Conservation (phyloP, 2,888 invertebrate species). For the Schizotus pectinicornis region DNA sequence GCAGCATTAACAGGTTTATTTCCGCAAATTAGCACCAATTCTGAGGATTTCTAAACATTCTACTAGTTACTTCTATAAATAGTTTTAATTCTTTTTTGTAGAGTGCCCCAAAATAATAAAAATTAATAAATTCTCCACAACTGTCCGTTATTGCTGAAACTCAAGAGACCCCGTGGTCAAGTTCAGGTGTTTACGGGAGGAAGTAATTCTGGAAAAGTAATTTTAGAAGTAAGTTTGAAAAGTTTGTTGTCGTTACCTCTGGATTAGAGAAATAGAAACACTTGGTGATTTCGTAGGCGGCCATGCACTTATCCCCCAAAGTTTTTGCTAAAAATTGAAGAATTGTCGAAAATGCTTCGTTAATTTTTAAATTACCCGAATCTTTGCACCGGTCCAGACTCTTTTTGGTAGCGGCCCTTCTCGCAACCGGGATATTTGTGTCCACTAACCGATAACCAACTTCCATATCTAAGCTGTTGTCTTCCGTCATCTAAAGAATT, state of each 20-base stretch:
- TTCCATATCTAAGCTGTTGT: slow-evolving; percentile 23
- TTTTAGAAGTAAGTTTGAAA: too few relatives aligned
- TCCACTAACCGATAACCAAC: slow-evolving; percentile 10
- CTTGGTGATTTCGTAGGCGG: slow-evolving; percentile 29
- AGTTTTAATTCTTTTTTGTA: too few relatives aligned
- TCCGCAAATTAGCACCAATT: too few relatives aligned
- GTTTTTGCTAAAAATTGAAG: slow-evolving; percentile 30
- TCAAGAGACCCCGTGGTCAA: too few relatives aligned
- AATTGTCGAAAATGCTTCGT: neutral
- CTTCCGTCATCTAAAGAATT: slow-evolving; percentile 23
- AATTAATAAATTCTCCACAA: too few relatives aligned
- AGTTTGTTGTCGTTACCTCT: slow-evolving; percentile 9
- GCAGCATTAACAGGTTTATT: too few relatives aligned
- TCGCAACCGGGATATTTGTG: slow-evolving; percentile 6
- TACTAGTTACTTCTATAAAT: too few relatives aligned
- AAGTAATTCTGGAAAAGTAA: neutral
- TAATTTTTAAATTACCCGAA: slow-evolving; percentile 21
- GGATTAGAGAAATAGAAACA: slow-evolving; percentile 30
- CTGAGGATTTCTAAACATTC: too few relatives aligned
- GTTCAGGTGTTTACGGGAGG: too few relatives aligned
- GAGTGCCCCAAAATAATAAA: too few relatives aligned
- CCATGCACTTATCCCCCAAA: slow-evolving; percentile 27
- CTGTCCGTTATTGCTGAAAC: too few relatives aligned
- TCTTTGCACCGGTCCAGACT: slow-evolving; percentile 23
- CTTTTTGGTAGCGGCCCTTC: neutral